phyloP scores from a whole-genome alignment of 2,888 invertebrate species.

The Latheticus oryzae region DNA sequence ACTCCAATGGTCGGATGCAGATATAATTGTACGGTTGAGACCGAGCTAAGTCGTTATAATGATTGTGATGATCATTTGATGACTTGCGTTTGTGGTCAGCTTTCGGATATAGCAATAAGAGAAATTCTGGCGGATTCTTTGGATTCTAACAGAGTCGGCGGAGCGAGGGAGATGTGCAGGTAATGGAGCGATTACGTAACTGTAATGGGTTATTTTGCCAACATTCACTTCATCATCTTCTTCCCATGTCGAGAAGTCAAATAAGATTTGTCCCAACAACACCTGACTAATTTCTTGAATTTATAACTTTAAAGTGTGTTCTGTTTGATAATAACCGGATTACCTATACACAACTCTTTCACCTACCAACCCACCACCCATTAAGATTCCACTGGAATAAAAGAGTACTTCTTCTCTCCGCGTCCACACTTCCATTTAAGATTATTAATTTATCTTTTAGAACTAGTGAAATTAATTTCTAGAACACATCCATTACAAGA shows the following conservation, averaged over 20 bases:
- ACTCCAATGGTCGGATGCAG: slow-evolving; percentile 50
- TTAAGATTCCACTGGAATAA: slow-evolving; percentile 30
- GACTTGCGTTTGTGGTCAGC: slow-evolving; percentile 54
- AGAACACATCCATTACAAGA: slow-evolving; percentile 59
- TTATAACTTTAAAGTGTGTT: too few relatives aligned
- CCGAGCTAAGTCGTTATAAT: slow-evolving; percentile 57
- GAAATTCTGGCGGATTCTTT: slow-evolving; percentile 49
- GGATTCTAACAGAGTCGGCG: slow-evolving; percentile 39
- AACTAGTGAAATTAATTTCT: slow-evolving; percentile 61
- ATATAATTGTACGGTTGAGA: slow-evolving; percentile 57
- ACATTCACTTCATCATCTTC: too few relatives aligned
- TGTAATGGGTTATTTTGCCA: too few relatives aligned
- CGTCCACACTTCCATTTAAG: slow-evolving; percentile 48
- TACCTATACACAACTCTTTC: neutral
- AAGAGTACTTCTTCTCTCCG: slow-evolving; percentile 44
- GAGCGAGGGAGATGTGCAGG: too few relatives aligned
- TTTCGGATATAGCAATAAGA: slow-evolving; percentile 50
- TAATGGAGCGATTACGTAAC: too few relatives aligned
- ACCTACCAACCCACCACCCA: slow-evolving; percentile 13
- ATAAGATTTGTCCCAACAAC: too few relatives aligned
- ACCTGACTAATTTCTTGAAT: too few relatives aligned
- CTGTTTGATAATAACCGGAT: neutral
- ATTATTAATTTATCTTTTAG: slow-evolving; percentile 60
- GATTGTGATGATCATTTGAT: slow-evolving; percentile 58
- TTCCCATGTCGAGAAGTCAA: too few relatives aligned